Evolutionary conservation across 92 coral and sea anemone species (phyloP).

Genomic region (Isaurus tuberculatus): DNA sequence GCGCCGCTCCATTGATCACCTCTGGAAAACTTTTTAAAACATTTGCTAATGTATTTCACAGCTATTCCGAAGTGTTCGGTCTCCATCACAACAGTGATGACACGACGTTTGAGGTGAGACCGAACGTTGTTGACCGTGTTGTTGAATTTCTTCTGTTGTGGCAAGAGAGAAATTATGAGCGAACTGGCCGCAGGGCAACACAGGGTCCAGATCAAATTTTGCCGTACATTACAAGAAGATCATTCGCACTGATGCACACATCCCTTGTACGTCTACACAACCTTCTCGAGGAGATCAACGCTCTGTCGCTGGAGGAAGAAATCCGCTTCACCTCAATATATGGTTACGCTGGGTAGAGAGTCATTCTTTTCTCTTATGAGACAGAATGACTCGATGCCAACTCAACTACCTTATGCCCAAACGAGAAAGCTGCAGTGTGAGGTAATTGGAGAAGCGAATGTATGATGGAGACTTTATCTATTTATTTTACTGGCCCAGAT

Average conservation of each 20-base stretch:
- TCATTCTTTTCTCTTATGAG: slow-evolving; percentile 16
- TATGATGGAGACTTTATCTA: slow-evolving; percentile 2
- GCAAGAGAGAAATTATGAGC: slow-evolving; percentile 6
- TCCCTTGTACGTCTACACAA: background rate
- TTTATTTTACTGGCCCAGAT: background rate
- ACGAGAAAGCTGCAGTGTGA: slow-evolving; percentile 1
- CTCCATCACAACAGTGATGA: slow-evolving; percentile 18
- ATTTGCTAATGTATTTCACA: slow-evolving; percentile 1
- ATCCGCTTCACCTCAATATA: background rate
- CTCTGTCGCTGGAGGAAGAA: background rate
- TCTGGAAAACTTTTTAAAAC: slow-evolving; percentile 4
- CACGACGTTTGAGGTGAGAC: background rate
- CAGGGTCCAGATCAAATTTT: slow-evolving; percentile 13
- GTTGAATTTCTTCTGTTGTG: slow-evolving; percentile 11
- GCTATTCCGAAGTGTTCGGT: slow-evolving; percentile 8
- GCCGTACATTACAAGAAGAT: slow-evolving; percentile 6
- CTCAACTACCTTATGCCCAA: slow-evolving; percentile 13
- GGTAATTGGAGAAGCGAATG: background rate
- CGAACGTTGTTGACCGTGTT: background rate
- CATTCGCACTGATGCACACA: slow-evolving; percentile 22
- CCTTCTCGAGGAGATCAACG: slow-evolving; percentile 10
- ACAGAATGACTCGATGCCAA: slow-evolving; percentile 7
- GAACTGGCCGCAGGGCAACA: slow-evolving; percentile 13
- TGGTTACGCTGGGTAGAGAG: slow-evolving; percentile 25
- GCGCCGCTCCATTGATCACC: slow-evolving; percentile 14